phyloP scores from a whole-genome alignment of 2,113 vertebrate genomes.

The Fulica atra region DNA sequence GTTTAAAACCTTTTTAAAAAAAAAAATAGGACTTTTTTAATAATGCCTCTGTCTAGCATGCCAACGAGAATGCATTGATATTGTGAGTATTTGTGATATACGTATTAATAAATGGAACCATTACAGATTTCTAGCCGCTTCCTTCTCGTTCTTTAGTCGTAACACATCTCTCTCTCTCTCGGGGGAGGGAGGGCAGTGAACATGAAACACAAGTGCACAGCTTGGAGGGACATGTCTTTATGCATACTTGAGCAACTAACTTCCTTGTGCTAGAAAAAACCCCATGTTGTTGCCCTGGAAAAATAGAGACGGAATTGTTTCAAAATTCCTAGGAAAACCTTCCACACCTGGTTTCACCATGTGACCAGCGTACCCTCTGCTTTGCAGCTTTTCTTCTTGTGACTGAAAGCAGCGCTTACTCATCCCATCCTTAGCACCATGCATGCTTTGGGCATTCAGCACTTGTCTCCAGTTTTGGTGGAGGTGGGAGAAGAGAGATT shows the following conservation, averaged over 20 bases:
- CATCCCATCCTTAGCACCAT: neutral
- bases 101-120: conserved; percentile 94
- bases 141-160: conserved; percentile 26
- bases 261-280: neutral
- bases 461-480: neutral
- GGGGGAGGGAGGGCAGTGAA: neutral
- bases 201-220: neutral
- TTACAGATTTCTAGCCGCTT: conserved; percentile 68
- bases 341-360: neutral
- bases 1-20: conserved; percentile 78
- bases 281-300: neutral
- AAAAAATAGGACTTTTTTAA: conserved; percentile 75
- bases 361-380: neutral
- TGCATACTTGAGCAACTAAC: neutral
- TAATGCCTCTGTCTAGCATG: conserved; percentile 89
- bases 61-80: conserved; percentile 89
- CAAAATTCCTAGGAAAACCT: neutral
- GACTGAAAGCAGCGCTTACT: neutral
- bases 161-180: neutral
- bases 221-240: neutral
- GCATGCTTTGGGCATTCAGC: neutral
- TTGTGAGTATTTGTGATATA: conserved; percentile 96
- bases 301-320: neutral
- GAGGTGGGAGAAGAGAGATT: neutral
- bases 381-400: neutral